Evolutionary conservation across 2,113 vertebrate genomes (phyloP).

Genomic region (Polypterus senegalus): DNA sequence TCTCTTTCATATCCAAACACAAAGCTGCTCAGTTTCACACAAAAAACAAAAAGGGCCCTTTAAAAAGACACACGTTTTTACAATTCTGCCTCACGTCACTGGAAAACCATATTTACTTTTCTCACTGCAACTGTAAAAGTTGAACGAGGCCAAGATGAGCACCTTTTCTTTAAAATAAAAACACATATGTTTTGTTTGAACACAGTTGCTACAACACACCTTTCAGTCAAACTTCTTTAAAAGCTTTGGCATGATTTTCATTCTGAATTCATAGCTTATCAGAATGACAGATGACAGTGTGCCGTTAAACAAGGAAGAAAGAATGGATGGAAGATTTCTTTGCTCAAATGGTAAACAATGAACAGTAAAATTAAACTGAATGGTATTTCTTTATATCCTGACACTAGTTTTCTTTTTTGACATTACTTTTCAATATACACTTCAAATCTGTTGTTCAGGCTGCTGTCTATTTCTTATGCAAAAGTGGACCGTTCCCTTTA

Average conservation of each 20-base stretch:
- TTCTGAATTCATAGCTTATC: not conserved
- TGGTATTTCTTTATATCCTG: not conserved
- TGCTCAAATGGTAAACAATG: not conserved
- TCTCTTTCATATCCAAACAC: too few species aligned
- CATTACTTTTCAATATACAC: conserved; percentile 2
- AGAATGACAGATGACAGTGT: not conserved
- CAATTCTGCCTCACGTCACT: not conserved
- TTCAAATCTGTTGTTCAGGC: not conserved
- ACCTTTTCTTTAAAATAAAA: not conserved
- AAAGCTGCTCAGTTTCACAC: too few species aligned
- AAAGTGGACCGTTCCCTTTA: conserved; percentile 16
- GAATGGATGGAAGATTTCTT: not conserved
- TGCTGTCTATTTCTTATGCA: conserved; percentile 1
- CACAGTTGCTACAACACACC: not conserved
- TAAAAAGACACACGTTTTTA: not conserved
- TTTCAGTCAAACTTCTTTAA: not conserved
- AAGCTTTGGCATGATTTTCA: not conserved
- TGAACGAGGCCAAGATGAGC: not conserved
- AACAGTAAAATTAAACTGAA: not conserved
- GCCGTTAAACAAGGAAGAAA: not conserved
- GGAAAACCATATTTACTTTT: not conserved
- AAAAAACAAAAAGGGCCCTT: not conserved
- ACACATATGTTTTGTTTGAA: not conserved
- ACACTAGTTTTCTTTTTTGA: not conserved
- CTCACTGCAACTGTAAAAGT: not conserved